Evolutionary conservation across 1,140 invertebrate species (phyloP).

Genomic region (Brachionus calyciflorus): DNA sequence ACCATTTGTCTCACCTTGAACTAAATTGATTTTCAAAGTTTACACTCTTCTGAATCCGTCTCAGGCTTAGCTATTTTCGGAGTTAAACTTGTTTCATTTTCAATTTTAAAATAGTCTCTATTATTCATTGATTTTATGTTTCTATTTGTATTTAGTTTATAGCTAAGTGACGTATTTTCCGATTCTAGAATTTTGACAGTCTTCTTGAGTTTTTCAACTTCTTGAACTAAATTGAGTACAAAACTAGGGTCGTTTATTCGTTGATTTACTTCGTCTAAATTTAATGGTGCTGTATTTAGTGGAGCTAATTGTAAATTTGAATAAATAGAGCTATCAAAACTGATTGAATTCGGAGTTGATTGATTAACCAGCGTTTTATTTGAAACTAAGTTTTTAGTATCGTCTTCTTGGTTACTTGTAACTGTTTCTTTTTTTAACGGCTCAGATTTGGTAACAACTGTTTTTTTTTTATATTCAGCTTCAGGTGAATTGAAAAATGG

Average conservation of each 20-base stretch:
- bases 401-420: background rate
- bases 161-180: background rate
- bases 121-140: background rate
- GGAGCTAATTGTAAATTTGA: background rate
- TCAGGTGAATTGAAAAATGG: conserved; percentile 4
- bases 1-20: too few relatives aligned
- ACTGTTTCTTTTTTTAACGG: background rate
- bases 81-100: background rate
- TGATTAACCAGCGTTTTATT: background rate
- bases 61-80: background rate
- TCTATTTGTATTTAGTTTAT: conserved; percentile 5
- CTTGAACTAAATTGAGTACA: background rate
- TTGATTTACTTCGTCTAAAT: background rate
- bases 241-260: background rate
- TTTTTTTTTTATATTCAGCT: background rate
- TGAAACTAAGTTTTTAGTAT: background rate
- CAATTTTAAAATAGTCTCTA: conserved; percentile 40
- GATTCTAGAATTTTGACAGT: background rate
- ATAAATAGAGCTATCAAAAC: background rate
- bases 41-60: conserved; percentile 29
- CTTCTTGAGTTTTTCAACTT: conserved; percentile 5
- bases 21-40: too few relatives aligned
- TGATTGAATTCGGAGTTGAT: background rate
- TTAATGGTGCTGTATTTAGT: background rate
- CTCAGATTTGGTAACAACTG: background rate